Evolutionary conservation across 2,888 invertebrate genomes (phyloP), one percentile per base, ranked within the genome.

Genomic region (Mystacides longicornis): DNA sequence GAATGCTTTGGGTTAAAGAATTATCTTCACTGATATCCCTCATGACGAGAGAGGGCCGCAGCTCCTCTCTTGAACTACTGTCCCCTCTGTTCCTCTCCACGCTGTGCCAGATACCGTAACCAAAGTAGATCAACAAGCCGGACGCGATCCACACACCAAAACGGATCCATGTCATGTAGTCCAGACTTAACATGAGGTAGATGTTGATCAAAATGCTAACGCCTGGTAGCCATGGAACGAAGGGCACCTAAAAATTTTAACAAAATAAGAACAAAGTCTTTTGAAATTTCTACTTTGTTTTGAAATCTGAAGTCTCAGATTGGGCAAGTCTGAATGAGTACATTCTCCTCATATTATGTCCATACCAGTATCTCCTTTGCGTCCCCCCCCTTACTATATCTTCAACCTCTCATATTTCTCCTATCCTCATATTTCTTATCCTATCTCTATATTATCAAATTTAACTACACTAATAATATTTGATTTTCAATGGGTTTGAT

Each of bases 121-220:
- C 73, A 61, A 85, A 80, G 71, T 89, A 89, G 64, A 89, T 86
- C 7, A 82, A 60, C 2, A 88, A 73, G 62, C 89, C 89, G 55
- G 89, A 73, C 0, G 72, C 73, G 74, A 94, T 87, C 94, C 94
- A 94, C 3, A 91, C 78, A 1, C 73, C 79, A 71, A 94, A 93
- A 57, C 93, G 75, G 7, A 91, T 69, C 94, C 94, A 94, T 1
- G 94, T 94, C 69, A 81, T 78, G 23, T 74, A 67, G 66, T 91
- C 88, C 3, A 77, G 67, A 63, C 75, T 77, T 23, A 77, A 63
- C 92, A 94, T 94, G 21, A 94, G 79, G 70, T 92, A 92, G 62
- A 92, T 81, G 69, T 94, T 94, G 60, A 91, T 81, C 58, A 92
- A 78, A 65, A 92, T 86, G 65, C 92, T 92, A 49, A 89, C 64